A percentile compares a stretch with the other conserved stretches of the same genome.
phyloP scores from a whole-genome alignment of 2,888 invertebrate species.

The Volucella zonaria region DNA sequence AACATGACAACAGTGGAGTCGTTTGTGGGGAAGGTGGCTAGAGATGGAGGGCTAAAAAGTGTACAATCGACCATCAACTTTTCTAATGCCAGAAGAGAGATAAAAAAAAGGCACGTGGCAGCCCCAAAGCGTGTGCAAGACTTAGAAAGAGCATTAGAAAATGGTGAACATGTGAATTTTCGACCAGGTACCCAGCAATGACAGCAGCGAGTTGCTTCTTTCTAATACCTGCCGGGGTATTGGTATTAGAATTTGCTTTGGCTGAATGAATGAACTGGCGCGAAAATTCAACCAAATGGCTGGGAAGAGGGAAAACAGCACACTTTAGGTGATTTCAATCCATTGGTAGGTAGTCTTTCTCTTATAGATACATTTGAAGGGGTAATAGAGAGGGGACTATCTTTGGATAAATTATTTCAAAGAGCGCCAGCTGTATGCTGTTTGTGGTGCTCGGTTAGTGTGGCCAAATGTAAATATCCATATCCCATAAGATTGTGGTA shows the following conservation, averaged over 20 bases:
- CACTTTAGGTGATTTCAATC: neutral
- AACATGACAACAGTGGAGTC: neutral
- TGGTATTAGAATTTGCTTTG: conserved; percentile 63
- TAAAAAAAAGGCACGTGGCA: conserved; percentile 3
- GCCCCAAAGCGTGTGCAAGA: conserved; percentile 36
- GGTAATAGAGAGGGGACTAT: neutral
- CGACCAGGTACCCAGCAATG: conserved; percentile 60
- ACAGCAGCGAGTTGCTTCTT: conserved; percentile 46
- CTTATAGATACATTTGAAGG: neutral
- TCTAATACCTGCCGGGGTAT: conserved; percentile 53
- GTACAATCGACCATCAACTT: conserved; percentile 65
- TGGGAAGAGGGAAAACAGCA: neutral
- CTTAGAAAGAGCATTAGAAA: conserved; percentile 74
- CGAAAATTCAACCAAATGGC: conserved; percentile 35
- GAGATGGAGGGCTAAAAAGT: conserved; percentile 13
- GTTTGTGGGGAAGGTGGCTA: neutral
- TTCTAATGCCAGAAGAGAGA: conserved; percentile 41
- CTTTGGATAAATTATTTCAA: conserved; percentile 35
- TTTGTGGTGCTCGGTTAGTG: neutral
- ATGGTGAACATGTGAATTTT: conserved; percentile 73
- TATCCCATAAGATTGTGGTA: neutral
- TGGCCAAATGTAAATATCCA: conserved; percentile 16
- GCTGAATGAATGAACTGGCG: conserved; percentile 49
- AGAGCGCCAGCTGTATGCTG: conserved; percentile 2
- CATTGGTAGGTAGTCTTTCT: neutral